Evolutionary conservation across 2,113 vertebrate species (phyloP).

Genomic region (Hippocampus comes): DNA sequence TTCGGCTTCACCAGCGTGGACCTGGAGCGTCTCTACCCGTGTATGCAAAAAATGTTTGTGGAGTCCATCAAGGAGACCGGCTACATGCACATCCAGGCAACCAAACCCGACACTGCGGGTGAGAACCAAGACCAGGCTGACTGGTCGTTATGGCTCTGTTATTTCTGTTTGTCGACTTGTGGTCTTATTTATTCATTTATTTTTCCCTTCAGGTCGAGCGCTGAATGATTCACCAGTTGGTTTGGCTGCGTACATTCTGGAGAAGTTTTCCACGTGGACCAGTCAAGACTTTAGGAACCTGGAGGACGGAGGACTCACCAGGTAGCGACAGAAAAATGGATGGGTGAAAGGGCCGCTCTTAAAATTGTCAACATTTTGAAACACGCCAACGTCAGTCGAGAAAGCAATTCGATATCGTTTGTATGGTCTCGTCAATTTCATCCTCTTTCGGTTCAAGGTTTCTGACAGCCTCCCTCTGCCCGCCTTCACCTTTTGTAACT

Average conservation of each 20-base stretch:
- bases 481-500: too few species aligned
- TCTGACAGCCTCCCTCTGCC: too few species aligned
- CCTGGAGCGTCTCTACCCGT: constrained; percentile 66
- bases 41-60: constrained; percentile 69
- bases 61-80: constrained; percentile 72
- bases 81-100: constrained; percentile 87
- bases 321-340: constrained; percentile 34
- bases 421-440: too few species aligned
- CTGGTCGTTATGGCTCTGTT: too few species aligned
- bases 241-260: constrained; percentile 84
- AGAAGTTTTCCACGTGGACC: constrained; percentile 90
- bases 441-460: too few species aligned
- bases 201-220: constrained; percentile 70
- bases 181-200: too few species aligned
- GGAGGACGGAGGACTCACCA: constrained; percentile 77
- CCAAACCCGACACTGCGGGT: constrained; percentile 88
- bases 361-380: too few species aligned
- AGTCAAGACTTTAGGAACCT: constrained; percentile 68
- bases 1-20: constrained; percentile 77
- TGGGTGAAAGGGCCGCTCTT: too few species aligned
- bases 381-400: too few species aligned
- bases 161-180: not conserved
- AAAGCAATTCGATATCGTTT: too few species aligned
- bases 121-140: constrained; percentile 6
- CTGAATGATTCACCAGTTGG: constrained; percentile 85